Evolutionary conservation across 2,113 vertebrate genomes (phyloP).

Genomic region (Fregata magnificens): DNA sequence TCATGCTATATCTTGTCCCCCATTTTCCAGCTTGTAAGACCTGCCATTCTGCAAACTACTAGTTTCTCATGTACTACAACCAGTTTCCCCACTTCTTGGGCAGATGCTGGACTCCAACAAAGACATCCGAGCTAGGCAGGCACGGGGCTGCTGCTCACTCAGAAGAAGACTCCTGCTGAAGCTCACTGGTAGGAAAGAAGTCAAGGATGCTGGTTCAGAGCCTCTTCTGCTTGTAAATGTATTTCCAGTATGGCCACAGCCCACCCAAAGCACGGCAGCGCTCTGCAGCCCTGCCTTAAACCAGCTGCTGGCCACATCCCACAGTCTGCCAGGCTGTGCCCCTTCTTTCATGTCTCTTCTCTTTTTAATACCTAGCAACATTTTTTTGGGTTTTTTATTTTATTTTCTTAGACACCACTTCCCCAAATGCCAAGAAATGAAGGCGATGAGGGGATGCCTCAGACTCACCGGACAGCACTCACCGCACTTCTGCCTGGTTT

Average conservation of each 20-base stretch:
- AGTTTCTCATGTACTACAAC: neutral
- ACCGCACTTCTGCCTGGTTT: neutral
- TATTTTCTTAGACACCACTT: neutral
- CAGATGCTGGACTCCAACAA: neutral
- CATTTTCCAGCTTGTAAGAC: neutral
- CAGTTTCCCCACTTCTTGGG: neutral
- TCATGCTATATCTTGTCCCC: neutral
- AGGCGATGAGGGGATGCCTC: neutral
- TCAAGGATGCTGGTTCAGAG: neutral
- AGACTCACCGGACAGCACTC: fast-evolving
- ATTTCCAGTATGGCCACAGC: neutral
- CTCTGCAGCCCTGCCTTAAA: neutral
- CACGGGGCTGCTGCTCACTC: neutral
- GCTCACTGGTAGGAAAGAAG: neutral
- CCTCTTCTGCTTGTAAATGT: neutral
- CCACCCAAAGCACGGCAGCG: neutral
- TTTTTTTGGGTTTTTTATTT: neutral
- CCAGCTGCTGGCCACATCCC: neutral
- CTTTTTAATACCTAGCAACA: neutral
- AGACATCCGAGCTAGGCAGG: neutral
- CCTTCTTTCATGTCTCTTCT: neutral
- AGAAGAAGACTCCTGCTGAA: neutral
- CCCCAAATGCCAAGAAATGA: neutral
- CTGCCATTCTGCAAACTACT: neutral
- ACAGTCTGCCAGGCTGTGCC: neutral